Evolutionary conservation across 2,888 invertebrate genomes (phyloP).

Genomic region (Pachymerium ferrugineum): DNA sequence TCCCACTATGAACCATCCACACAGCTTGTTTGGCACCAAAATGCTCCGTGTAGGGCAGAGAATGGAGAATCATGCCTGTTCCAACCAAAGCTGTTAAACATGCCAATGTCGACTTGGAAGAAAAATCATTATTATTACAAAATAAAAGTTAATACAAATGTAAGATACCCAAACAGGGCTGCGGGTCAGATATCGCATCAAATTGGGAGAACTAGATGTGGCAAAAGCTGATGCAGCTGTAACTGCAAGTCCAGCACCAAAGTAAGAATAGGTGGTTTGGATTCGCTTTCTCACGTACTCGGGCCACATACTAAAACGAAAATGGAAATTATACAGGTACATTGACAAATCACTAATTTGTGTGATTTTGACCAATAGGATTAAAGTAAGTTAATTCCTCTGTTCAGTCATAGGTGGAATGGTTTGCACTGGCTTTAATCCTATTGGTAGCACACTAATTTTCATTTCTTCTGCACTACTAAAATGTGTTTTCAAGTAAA

Average conservation of each 20-base stretch:
- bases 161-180: slow-evolving; percentile 66
- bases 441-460: too few relatives aligned
- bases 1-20: slow-evolving; percentile 75
- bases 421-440: too few relatives aligned
- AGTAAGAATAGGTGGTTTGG: slow-evolving; percentile 81
- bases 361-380: too few relatives aligned
- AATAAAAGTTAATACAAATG: too few relatives aligned
- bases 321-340: not conserved
- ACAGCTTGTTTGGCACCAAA: slow-evolving; percentile 77
- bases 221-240: slow-evolving; percentile 79
- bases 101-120: slow-evolving; percentile 53
- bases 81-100: slow-evolving; percentile 86
- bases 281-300: slow-evolving; percentile 85
- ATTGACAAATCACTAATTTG: too few relatives aligned
- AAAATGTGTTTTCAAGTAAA: too few relatives aligned
- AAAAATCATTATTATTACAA: too few relatives aligned
- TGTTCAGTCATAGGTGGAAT: too few relatives aligned
- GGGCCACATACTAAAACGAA: slow-evolving; percentile 88
- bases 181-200: slow-evolving; percentile 72
- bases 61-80: slow-evolving; percentile 72
- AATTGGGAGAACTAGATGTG: slow-evolving; percentile 72
- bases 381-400: too few relatives aligned
- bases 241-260: slow-evolving; percentile 75
- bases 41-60: slow-evolving; percentile 77
- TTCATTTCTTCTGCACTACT: too few relatives aligned